Percentiles rank a stretch among this genome's conserved stretches.
Evolutionary conservation across 2,797 vertebrate genomes (phyloP).

Genomic region (Scolopax rusticola): DNA sequence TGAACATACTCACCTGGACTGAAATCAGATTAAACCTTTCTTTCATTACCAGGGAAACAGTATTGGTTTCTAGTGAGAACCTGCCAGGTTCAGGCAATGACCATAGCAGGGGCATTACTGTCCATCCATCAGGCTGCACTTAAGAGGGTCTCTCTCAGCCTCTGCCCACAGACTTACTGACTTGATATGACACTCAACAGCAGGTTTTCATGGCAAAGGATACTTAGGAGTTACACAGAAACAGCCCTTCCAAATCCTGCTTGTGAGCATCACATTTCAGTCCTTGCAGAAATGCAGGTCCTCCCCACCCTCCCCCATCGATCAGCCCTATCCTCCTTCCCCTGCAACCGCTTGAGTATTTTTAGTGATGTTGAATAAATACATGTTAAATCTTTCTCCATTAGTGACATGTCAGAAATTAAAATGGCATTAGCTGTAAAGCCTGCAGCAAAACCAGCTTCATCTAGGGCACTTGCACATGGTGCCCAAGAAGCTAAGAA

Average conservation of each 20-base stretch:
- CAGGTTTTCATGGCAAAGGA: slow-evolving; percentile 21
- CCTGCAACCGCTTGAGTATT: not conserved
- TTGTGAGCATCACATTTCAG: not conserved
- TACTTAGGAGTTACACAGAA: not conserved
- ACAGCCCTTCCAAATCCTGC: not conserved
- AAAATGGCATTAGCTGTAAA: slow-evolving; percentile 37
- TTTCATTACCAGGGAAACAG: not conserved
- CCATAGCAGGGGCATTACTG: not conserved
- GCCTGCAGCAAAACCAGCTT: slow-evolving; percentile 40
- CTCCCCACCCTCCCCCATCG: not conserved
- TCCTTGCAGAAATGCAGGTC: not conserved
- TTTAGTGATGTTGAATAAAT: slow-evolving; percentile 49
- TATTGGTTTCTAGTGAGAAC: not conserved
- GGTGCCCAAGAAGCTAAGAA: not conserved
- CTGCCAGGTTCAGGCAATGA: not conserved
- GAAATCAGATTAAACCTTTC: slow-evolving; percentile 11
- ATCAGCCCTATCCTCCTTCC: not conserved
- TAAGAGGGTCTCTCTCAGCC: not conserved
- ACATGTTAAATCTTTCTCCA: slow-evolving; percentile 21
- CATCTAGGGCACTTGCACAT: not conserved
- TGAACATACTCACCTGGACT: not conserved
- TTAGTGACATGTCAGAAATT: slow-evolving; percentile 36
- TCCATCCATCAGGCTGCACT: not conserved
- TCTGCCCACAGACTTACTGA: not conserved
- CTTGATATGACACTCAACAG: slow-evolving; percentile 17